A percentile compares a stretch with the other conserved stretches of the same genome.
Evolutionary conservation across 2,888 invertebrate species (phyloP).

Genomic region (Epinotia brunnichana): DNA sequence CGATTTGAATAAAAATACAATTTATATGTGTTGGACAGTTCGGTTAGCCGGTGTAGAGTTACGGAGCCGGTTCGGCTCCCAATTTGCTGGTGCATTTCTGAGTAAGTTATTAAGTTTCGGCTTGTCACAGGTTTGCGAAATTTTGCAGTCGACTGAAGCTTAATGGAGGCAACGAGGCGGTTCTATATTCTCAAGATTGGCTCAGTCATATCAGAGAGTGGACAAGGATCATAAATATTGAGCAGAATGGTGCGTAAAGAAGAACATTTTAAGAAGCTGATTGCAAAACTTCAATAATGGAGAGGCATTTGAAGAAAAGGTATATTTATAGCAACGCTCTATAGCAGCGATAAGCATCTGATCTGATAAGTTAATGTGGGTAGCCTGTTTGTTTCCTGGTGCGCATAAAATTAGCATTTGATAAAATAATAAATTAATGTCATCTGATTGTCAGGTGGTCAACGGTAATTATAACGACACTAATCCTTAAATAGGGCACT

Average conservation of each 20-base stretch:
- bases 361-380: slow-evolving; percentile 36
- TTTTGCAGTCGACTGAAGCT: slow-evolving; percentile 72
- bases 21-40: slow-evolving; percentile 81
- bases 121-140: slow-evolving; percentile 82
- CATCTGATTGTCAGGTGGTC: slow-evolving; percentile 18
- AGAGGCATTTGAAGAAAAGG: background rate
- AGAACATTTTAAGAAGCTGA: background rate
- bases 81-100: slow-evolving; percentile 82
- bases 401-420: slow-evolving; percentile 30
- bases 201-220: background rate
- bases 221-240: background rate
- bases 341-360: background rate
- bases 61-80: slow-evolving; percentile 80
- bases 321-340: slow-evolving; percentile 3
- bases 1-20: slow-evolving; percentile 84
- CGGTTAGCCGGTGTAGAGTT: slow-evolving; percentile 78
- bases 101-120: slow-evolving; percentile 84
- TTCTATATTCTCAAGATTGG: slow-evolving; percentile 22
- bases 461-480: slow-evolving; percentile 12
- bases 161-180: slow-evolving; percentile 42
- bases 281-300: background rate
- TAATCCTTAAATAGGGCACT: slow-evolving; percentile 16
- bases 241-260: background rate
- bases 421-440: slow-evolving; percentile 27
- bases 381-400: slow-evolving; percentile 27